Base-by-base conservation (phyloP, 2,113 vertebrate species). In the Eulemur macaco region DNA sequence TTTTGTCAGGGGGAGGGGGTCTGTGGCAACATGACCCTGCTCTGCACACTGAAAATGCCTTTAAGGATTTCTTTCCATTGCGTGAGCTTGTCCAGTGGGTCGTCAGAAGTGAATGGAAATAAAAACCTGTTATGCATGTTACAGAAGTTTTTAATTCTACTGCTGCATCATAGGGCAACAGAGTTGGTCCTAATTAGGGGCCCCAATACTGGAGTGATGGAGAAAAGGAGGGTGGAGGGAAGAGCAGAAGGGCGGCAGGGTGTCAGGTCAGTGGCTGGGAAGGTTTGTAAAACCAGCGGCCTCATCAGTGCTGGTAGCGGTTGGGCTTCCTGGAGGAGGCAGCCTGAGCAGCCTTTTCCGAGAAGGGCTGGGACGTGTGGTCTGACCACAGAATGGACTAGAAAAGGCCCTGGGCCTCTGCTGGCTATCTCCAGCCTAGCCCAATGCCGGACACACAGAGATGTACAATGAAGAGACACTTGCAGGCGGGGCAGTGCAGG, bases 41-140 rank as follows among this genome's bases (percentile, higher is more conserved):
- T 54, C 74, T 2, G 56, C 6, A 31, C 21, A 5, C 27, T n/a
- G 58, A n/a, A 68, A 86, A 80, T 12, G 15, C 71, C 96, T 81
- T 29, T 20, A 25, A 60, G 84, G 64, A 66, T 54, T 56, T 87
- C 95, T 69, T 92, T 63, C 94, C 84, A 34, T 60, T 73, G 82
- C 92, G 86, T 86, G 86, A 91, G 95, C 50, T 89, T 58, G 21
- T 71, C 80, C 37, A 45, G 58, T 50, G 85, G 60, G 85, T 27
- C 60, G 63, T 84, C 74, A 45, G 82, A 87, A 80, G 89, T 21
- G 27, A 94, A 77, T 34, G 52, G 80, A 76, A 87, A 88, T 29
- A 66, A 84, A 84, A 95, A 69, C 37, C 86, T 92, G 58, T 84
- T 86, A 20, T 3, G 11, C 0, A 29, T 47, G 42, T 66, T 87